phyloP scores from a whole-genome alignment of 37 sponge, comb jelly and placozoan genomes.

The Lycopodina hypogea region DNA sequence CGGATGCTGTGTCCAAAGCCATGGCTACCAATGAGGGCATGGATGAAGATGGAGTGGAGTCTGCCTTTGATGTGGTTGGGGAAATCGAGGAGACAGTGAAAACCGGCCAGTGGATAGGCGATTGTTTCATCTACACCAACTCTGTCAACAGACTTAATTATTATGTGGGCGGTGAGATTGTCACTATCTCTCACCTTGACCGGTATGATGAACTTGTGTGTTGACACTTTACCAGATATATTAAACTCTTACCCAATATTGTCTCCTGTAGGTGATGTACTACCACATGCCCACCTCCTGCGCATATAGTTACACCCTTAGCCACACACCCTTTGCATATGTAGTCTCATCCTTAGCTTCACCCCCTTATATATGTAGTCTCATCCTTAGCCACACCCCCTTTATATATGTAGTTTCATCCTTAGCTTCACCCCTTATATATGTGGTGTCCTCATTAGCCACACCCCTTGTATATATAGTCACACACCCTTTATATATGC shows the following conservation, averaged over 20 bases:
- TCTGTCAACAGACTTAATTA: constrained; percentile 91
- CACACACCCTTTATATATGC: too few species aligned
- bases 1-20: constrained; percentile 35
- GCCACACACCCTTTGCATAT: background rate
- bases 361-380: too few species aligned
- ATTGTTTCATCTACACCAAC: constrained; percentile 97
- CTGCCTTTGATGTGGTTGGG: constrained; percentile 81
- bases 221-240: background rate
- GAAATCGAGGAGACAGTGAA: constrained; percentile 76
- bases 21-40: constrained; percentile 66
- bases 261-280: background rate
- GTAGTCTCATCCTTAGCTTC: background rate
- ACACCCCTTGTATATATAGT: background rate
- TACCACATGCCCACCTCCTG: background rate
- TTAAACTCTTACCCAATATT: background rate
- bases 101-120: constrained; percentile 93
- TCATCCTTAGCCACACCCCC: too few species aligned
- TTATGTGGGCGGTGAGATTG: constrained; percentile 95
- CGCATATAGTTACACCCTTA: background rate
- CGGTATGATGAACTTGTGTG: constrained; percentile 25
- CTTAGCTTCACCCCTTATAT: background rate
- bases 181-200: constrained; percentile 93
- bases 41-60: constrained; percentile 86
- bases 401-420: too few species aligned
- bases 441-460: background rate